Evolutionary conservation across 2,113 vertebrate species (phyloP).

Genomic region (Upupa epops): DNA sequence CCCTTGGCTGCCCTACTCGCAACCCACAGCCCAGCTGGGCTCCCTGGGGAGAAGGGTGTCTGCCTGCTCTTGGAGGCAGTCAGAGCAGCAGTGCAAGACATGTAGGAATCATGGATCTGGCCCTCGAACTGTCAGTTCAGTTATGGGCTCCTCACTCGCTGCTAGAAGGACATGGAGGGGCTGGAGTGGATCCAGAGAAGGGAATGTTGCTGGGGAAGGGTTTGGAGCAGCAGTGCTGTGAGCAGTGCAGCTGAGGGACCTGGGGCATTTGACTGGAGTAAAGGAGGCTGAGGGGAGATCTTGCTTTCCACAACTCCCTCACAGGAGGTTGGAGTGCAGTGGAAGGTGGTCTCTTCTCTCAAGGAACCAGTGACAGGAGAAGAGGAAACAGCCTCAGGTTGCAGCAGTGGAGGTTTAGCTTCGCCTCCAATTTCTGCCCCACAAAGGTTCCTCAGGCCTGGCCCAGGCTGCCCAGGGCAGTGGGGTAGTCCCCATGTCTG

Average conservation of each 20-base stretch:
- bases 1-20: not conserved
- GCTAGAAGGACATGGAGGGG: not conserved
- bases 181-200: not conserved
- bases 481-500: not conserved
- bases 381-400: not conserved
- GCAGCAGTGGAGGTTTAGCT: not conserved
- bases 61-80: not conserved
- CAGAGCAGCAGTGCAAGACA: not conserved
- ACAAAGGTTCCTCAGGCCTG: not conserved
- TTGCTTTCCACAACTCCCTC: not conserved
- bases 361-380: not conserved
- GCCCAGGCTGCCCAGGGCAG: not conserved
- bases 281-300: not conserved
- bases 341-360: not conserved
- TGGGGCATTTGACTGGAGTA: not conserved
- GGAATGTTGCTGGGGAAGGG: not conserved
- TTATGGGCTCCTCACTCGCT: not conserved
- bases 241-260: not conserved
- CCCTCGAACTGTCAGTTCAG: not conserved
- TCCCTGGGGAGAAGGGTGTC: not conserved
- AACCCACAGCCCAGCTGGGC: not conserved
- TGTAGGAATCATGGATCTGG: fast-evolving
- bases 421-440: not conserved
- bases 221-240: not conserved
- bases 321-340: not conserved